Evolutionary conservation across 1,140 invertebrate species (phyloP).

Genomic region (Paraescarpia echinospica): DNA sequence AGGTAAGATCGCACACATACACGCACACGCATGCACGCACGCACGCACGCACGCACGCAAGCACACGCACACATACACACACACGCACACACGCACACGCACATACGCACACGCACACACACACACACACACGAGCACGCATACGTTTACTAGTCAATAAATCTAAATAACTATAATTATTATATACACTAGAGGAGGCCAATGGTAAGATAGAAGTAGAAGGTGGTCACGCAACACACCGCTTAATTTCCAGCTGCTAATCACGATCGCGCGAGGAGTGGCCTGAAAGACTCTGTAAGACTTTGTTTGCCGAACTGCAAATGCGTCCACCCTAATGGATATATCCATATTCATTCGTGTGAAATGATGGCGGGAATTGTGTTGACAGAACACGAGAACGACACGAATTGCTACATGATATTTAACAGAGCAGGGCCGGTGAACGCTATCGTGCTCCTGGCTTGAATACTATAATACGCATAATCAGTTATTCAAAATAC

Average conservation of each 20-base stretch:
- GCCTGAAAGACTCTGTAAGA: background rate
- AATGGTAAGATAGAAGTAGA: background rate
- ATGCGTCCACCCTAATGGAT: background rate
- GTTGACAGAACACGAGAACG: background rate
- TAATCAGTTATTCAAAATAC: background rate
- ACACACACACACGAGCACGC: too few relatives aligned
- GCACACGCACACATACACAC: too few relatives aligned
- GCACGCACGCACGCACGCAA: too few relatives aligned
- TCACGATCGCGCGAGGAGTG: background rate
- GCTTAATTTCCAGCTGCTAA: background rate
- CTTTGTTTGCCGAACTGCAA: background rate
- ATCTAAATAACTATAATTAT: too few relatives aligned
- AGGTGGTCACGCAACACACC: too few relatives aligned
- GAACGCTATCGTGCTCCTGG: background rate
- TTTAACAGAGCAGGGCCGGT: background rate
- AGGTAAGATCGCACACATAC: too few relatives aligned
- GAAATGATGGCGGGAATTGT: background rate
- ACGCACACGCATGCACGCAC: too few relatives aligned
- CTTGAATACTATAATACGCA: background rate
- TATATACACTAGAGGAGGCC: background rate
- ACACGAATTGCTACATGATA: background rate
- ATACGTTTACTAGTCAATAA: too few relatives aligned
- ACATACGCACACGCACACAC: too few relatives aligned
- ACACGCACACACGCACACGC: too few relatives aligned
- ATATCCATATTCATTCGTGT: background rate